Evolutionary conservation across 1,140 invertebrate genomes (phyloP).

Genomic region (Eufriesea mexicana): DNA sequence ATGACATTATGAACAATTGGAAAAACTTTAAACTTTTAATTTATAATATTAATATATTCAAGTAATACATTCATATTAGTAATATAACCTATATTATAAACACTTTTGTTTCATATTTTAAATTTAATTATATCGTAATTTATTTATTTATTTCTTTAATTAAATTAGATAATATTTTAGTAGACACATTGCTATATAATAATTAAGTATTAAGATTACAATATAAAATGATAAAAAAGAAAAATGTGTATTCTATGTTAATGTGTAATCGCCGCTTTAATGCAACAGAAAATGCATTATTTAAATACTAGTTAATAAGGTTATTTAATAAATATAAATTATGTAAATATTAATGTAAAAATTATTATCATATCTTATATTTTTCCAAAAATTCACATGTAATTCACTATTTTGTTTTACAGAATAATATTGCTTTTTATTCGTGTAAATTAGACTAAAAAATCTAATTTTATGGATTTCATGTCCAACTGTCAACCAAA

Average conservation of each 20-base stretch:
- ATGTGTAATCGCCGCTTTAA: slow-evolving; percentile 1
- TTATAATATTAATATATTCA: not conserved
- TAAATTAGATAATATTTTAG: not conserved
- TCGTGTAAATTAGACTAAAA: not conserved
- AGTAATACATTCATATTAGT: not conserved
- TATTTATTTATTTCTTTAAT: not conserved
- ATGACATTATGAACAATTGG: not conserved
- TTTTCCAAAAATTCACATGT: not conserved
- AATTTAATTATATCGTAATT: not conserved
- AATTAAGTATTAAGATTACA: not conserved
- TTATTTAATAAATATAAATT: slow-evolving; percentile 46
- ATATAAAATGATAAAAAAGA: not conserved
- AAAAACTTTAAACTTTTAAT: not conserved
- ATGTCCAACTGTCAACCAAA: slow-evolving; percentile 39
- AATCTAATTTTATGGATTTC: slow-evolving; percentile 28
- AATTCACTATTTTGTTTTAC: not conserved
- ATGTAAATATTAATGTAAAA: slow-evolving; percentile 20
- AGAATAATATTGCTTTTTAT: not conserved
- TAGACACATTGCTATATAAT: not conserved
- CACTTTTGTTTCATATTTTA: not conserved
- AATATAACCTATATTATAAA: not conserved
- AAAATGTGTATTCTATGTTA: not conserved
- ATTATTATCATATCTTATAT: not conserved
- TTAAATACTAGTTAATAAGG: slow-evolving; percentile 19
- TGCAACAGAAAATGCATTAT: slow-evolving; percentile 26